A percentile compares a stretch with the other conserved stretches of the same genome.
Evolutionary conservation across 2,113 vertebrate genomes (phyloP).

Genomic region (Numida meleagris): DNA sequence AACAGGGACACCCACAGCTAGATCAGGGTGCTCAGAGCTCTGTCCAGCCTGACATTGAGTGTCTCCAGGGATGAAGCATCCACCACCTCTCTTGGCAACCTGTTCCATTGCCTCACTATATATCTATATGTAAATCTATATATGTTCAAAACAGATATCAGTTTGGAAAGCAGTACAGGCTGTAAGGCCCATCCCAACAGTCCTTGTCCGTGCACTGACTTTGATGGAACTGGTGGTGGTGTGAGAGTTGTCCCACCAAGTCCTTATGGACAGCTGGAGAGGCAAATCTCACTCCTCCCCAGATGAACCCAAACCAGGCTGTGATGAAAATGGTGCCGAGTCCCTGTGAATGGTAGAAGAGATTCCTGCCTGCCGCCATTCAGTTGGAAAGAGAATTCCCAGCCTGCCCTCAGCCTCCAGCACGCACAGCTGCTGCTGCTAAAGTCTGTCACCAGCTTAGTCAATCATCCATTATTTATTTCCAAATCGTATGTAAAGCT

Average conservation of each 20-base stretch:
- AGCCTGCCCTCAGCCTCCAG: not conserved
- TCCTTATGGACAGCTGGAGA: not conserved
- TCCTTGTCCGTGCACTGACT: not conserved
- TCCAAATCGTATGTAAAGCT: slow-evolving; percentile 27
- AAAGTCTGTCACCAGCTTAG: slow-evolving; percentile 44
- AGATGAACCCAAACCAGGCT: not conserved
- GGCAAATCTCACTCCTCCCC: not conserved
- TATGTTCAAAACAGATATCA: not conserved
- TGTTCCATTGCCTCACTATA: too few species aligned
- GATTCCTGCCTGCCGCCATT: not conserved
- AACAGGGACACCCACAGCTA: too few species aligned
- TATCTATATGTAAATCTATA: too few species aligned
- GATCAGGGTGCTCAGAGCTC: too few species aligned
- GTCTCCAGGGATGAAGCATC: too few species aligned
- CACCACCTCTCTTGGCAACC: too few species aligned
- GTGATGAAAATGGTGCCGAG: not conserved
- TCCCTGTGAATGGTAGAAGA: not conserved
- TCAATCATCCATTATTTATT: slow-evolving; percentile 68
- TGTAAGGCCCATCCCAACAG: not conserved
- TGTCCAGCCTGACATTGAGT: too few species aligned
- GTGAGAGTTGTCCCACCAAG: not conserved
- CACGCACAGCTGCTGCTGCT: slow-evolving; percentile 35
- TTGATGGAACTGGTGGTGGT: not conserved
- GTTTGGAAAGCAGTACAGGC: not conserved
- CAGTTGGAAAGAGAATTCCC: slow-evolving; percentile 16